Base-by-base conservation (phyloP, 2,888 invertebrate genomes). In the Rhagonycha fulva region DNA sequence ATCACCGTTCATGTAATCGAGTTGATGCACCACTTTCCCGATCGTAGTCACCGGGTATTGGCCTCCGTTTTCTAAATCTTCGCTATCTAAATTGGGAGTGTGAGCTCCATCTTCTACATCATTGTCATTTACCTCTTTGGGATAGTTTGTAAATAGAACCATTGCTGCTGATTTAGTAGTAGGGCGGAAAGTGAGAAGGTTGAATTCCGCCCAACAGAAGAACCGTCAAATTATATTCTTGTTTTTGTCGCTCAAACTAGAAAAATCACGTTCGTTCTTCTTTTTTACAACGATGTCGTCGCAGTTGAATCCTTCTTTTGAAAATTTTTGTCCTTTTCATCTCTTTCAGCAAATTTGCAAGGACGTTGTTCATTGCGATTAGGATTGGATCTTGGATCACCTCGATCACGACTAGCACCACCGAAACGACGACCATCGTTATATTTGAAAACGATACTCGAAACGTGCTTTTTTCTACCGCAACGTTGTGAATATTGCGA, bases 281-380 rank as follows among this genome's bases (percentile, higher is more conserved):
- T n/a, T n/a, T n/a, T n/a, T n/a, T n/a, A n/a, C n/a, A n/a, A n/a
- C n/a, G n/a, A n/a, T n/a, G n/a, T n/a, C n/a, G n/a, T n/a, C n/a
- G n/a, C n/a, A n/a, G n/a, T n/a, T 70, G 89, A 88, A 92, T 94
- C 94, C 84, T 93, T 91, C 93, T 95, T 11, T 26, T 11, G n/a
- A n/a, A 61, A 1, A 28, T 63, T 4, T n/a, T n/a, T n/a, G n/a
- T n/a, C n/a, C n/a, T n/a, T n/a, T n/a, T n/a, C n/a, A n/a, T n/a
- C n/a, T n/a, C n/a, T n/a, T n/a, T n/a, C n/a, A n/a, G n/a, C n/a
- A n/a, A n/a, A n/a, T n/a, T n/a, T n/a, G n/a, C n/a, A n/a, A n/a
- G n/a, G n/a, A n/a, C n/a, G n/a, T n/a, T n/a, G n/a, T n/a, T n/a
- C n/a, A n/a, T n/a, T n/a, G n/a, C n/a, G n/a, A n/a, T n/a, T n/a